These are phyloP conservation scores for Microtus ochrogaster DNA, from an alignment of 2,113 vertebrate species.

Conservation along the genomic window DNA sequence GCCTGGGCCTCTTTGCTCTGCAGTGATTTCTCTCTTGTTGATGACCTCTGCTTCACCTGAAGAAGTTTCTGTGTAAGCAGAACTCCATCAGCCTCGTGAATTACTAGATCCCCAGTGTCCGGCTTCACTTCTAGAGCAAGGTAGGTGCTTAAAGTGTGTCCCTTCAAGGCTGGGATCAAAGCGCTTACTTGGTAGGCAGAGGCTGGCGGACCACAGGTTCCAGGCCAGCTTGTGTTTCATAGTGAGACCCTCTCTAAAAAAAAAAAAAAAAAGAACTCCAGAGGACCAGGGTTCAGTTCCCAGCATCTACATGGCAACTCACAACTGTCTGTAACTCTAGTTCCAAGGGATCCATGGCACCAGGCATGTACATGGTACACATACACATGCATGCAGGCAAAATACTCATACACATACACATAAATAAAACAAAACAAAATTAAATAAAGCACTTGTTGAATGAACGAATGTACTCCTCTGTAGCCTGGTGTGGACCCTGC, in stretches of 20 bases:
- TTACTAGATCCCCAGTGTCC: not conserved
- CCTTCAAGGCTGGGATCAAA: not conserved
- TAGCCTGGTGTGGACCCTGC: not conserved
- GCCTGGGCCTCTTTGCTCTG: rapidly evolving
- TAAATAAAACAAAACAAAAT: too few relatives aligned
- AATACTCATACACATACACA: not conserved
- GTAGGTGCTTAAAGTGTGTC: not conserved
- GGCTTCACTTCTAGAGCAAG: not conserved
- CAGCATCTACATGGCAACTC: not conserved
- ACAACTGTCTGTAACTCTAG: not conserved
- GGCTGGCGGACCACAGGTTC: not conserved
- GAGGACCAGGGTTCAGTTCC: not conserved
- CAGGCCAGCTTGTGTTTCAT: not conserved
- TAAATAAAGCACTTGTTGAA: not conserved
- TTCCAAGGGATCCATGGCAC: not conserved
- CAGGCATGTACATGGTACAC: not conserved
- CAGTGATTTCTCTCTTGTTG: not conserved
- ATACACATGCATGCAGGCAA: not conserved
- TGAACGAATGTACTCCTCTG: not conserved
- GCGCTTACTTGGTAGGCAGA: not conserved
- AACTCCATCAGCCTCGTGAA: not conserved
- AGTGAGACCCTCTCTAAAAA: not conserved
- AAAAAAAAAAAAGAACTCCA: not conserved
- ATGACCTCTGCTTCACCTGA: not conserved
- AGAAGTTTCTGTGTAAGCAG: not conserved